Percentiles rank a stretch among this genome's conserved stretches.
phyloP scores from a whole-genome alignment of 2,888 invertebrate genomes.

The Heliconius erato region DNA sequence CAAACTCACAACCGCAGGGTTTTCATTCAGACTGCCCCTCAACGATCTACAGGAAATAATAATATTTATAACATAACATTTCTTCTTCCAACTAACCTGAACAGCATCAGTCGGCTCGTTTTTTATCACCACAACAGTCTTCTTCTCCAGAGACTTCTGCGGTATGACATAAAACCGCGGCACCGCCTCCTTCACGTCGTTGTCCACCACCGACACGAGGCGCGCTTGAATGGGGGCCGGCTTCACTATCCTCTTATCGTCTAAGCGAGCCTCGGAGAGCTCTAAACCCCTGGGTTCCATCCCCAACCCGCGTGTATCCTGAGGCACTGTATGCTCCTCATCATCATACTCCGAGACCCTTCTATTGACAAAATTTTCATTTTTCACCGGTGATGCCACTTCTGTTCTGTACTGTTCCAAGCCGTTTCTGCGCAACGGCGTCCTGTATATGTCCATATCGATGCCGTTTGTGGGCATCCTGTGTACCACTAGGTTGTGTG shows the following conservation, averaged over 20 bases:
- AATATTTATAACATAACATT: too few relatives aligned
- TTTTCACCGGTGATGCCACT: conserved; percentile 69
- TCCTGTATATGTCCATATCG: conserved; percentile 70
- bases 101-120: conserved; percentile 84
- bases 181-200: conserved; percentile 71
- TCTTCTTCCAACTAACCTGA: conserved; percentile 68
- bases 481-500: conserved; percentile 77
- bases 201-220: conserved; percentile 71
- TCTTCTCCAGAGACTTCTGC: conserved; percentile 85
- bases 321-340: conserved; percentile 67
- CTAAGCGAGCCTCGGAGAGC: conserved; percentile 71
- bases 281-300: conserved; percentile 69
- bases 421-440: conserved; percentile 70
- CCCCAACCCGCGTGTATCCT: conserved; percentile 62
- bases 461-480: conserved; percentile 74
- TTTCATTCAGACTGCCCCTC: too few relatives aligned
- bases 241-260: conserved; percentile 76
- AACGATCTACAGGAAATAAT: too few relatives aligned
- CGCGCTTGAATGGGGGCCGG: conserved; percentile 79
- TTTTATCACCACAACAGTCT: conserved; percentile 87
- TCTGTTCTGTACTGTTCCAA: conserved; percentile 70
- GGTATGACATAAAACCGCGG: conserved; percentile 80
- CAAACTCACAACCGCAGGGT: too few relatives aligned
- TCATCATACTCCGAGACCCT: conserved; percentile 79
- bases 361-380: conserved; percentile 75